Evolutionary conservation across 2,888 invertebrate species (phyloP), one percentile per base, ranked within the genome.

Genomic region (Dendrolimus houi): DNA sequence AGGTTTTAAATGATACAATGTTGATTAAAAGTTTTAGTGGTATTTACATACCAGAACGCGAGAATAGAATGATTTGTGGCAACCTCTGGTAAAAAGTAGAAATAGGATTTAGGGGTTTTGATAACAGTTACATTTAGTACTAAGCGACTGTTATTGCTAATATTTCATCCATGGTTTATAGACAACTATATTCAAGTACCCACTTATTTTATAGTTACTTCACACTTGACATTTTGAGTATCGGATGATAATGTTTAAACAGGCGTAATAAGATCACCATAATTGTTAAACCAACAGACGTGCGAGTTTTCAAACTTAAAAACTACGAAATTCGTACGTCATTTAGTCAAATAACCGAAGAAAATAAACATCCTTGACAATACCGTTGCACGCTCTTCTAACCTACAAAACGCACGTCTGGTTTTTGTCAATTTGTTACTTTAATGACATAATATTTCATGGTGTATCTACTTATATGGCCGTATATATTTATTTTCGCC

Each of bases 381-480:
- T 13, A 57, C 58, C 58, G 60, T 62, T 62, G 57, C 54, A 59
- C 47, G 58, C 47, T 58, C 58, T 29, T 17, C 57, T 62, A 56
- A 59, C 60, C 60, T 54, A 59, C 41, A 60, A 29, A 55, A 58
- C 47, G 47, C 12, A 29, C 8, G 17, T 59, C 60, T 59, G 60
- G 62, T 62, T 65, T 67, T 59, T 65, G 64, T 61, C 58, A 58
- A 59, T 66, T 68, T 63, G 71, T 72, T 61, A 67, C 64, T 57
- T 63, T 75, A 74, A 76, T 78, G 73, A 76, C 71, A 75, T 75
- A 79, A 75, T 71, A 74, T 72, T 74, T 72, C 64, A 68, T 68
- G 64, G 62, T 57, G 65, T 65, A 65, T 68, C 64, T 69, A n/a
- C n/a, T n/a, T n/a, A 72, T 73, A 69, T 59, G 63, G 64, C 65